Conservation (phyloP, 2,888 invertebrate genomes). For the Diachrysia chrysitis region DNA sequence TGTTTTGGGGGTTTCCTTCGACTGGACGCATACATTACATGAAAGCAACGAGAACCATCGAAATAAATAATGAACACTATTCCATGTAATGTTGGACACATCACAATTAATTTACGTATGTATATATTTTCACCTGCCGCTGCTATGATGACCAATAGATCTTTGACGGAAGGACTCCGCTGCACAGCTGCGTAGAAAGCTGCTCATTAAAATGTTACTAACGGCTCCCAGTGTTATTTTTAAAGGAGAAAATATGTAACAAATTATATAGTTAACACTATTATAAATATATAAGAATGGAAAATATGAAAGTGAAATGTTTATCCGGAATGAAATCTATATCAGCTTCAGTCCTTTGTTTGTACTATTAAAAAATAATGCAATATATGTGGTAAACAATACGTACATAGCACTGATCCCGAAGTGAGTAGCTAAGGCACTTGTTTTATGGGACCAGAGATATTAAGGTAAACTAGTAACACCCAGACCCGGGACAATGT, state of each 20-base stretch:
- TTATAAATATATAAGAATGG: no score
- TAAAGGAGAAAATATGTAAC: neutral
- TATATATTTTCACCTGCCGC: slow-evolving; percentile 20
- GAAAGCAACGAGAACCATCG: slow-evolving; percentile 23
- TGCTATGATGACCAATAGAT: slow-evolving; percentile 9
- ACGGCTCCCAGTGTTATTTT: neutral
- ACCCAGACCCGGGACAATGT: no score
- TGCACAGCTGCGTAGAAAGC: neutral
- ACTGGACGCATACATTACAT: slow-evolving; percentile 45
- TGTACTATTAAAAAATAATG: neutral
- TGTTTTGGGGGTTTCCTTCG: slow-evolving; percentile 32
- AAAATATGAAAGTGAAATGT: neutral
- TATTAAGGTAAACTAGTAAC: no score
- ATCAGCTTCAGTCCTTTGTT: neutral
- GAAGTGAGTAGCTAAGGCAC: no score
- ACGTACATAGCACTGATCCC: no score
- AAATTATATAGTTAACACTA: neutral
- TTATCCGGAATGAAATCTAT: neutral
- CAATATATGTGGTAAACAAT: no score
- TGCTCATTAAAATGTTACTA: neutral
- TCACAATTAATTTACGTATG: slow-evolving; percentile 23
- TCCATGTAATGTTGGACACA: slow-evolving; percentile 35
- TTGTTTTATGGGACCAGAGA: no score
- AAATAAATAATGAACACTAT: slow-evolving; percentile 43
- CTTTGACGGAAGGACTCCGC: neutral